Evolutionary conservation across 2,113 vertebrate species (phyloP).

Genomic region (Ceyx cyanopectus): DNA sequence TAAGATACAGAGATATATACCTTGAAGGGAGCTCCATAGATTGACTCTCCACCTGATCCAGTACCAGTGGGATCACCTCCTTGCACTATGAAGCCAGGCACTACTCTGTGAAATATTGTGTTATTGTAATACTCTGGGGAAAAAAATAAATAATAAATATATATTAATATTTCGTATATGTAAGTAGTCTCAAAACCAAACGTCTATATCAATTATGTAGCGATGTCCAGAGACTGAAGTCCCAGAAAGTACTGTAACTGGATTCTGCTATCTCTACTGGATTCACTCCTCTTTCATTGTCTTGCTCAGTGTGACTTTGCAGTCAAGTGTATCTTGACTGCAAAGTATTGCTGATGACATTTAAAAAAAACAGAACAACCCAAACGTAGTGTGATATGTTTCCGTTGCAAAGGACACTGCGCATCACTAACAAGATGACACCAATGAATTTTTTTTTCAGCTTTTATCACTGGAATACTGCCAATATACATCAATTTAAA

Average conservation of each 20-base stretch:
- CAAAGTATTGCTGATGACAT: background rate
- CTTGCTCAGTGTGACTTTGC: background rate
- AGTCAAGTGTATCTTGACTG: background rate
- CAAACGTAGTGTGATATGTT: rapidly evolving
- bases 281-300: background rate
- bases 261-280: background rate
- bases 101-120: slow-evolving; percentile 94
- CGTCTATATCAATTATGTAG: background rate
- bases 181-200: background rate
- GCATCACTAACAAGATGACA: background rate
- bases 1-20: slow-evolving; percentile 63
- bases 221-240: background rate
- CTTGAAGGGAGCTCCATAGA: slow-evolving; percentile 92
- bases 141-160: too few species aligned
- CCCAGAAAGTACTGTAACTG: background rate
- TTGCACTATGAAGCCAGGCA: slow-evolving; percentile 94
- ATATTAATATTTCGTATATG: background rate
- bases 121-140: slow-evolving; percentile 92
- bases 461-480: background rate
- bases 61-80: slow-evolving; percentile 95
- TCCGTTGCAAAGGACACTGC: background rate
- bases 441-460: background rate
- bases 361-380: background rate
- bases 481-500: background rate
- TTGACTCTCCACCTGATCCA: slow-evolving; percentile 91